Conservation (phyloP, 64 coral and sea anemone species). For the Dendronephthya gigantea region DNA sequence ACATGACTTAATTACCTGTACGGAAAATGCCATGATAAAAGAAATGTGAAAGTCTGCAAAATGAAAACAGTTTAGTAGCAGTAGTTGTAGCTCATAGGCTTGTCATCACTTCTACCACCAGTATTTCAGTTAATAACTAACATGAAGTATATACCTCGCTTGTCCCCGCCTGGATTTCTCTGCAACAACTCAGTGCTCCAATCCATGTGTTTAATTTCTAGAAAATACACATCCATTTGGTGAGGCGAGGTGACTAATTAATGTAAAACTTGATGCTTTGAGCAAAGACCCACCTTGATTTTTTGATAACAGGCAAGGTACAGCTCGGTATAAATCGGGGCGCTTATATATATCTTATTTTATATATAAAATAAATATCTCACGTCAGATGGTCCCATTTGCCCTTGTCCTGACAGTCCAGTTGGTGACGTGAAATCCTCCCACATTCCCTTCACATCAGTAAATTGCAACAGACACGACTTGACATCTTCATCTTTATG, state of each 20-base stretch:
- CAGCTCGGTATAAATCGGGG: too few relatives aligned
- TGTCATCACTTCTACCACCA: not conserved
- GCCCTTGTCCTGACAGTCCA: conserved; percentile 43
- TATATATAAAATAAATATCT: conserved; percentile 2
- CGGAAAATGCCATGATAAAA: conserved; percentile 37
- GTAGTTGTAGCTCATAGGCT: not conserved
- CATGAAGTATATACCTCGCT: conserved; percentile 39
- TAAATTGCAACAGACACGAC: conserved; percentile 40
- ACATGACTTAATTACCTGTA: not conserved
- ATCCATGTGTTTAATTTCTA: conserved; percentile 56
- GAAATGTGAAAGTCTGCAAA: conserved; percentile 28
- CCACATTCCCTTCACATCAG: conserved; percentile 47
- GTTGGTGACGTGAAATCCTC: conserved; percentile 12
- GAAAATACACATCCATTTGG: not conserved
- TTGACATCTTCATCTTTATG: conserved; percentile 33
- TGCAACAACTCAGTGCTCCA: conserved; percentile 54
- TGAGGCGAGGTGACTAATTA: too few relatives aligned
- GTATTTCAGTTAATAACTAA: not conserved
- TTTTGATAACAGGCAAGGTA: too few relatives aligned
- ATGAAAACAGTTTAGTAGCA: not conserved
- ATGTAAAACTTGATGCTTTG: too few relatives aligned
- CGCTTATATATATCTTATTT: not conserved
- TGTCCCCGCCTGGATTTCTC: conserved; percentile 24
- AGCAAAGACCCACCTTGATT: too few relatives aligned
- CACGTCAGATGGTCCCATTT: conserved; percentile 40